A percentile compares a stretch with the other conserved stretches of the same genome.
Conservation (phyloP, 1,140 invertebrate species). For the Brachionus calyciflorus region DNA sequence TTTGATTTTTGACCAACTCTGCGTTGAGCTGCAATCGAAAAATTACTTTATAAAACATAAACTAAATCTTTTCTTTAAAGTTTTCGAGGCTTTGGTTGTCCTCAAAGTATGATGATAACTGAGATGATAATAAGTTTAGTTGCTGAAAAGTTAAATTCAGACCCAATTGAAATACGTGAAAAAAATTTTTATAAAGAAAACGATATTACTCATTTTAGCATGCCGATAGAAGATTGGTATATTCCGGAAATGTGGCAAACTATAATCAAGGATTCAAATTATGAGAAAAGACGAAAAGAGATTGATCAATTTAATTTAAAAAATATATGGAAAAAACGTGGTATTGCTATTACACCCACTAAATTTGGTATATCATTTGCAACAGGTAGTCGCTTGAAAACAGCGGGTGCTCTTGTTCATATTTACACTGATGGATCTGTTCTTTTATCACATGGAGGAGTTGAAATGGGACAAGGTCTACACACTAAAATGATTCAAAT, state of each 20-base stretch:
- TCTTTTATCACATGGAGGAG: constrained; percentile 81
- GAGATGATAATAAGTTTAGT: constrained; percentile 56
- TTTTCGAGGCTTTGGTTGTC: constrained; percentile 59
- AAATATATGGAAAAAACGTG: constrained; percentile 81
- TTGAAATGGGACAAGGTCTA: constrained; percentile 92
- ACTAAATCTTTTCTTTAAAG: not conserved
- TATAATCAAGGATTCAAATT: constrained; percentile 71
- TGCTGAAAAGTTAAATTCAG: constrained; percentile 50
- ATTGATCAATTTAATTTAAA: constrained; percentile 74
- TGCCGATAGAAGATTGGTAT: constrained; percentile 73
- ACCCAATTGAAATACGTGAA: constrained; percentile 63
- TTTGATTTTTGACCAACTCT: too few species aligned
- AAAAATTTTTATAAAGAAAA: constrained; percentile 80
- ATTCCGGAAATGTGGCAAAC: constrained; percentile 78
- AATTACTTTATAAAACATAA: too few species aligned
- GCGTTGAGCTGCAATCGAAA: too few species aligned
- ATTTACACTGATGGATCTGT: constrained; percentile 88
- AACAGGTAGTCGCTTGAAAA: constrained; percentile 76
- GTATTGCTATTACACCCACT: constrained; percentile 78
- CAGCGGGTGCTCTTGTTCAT: constrained; percentile 79
- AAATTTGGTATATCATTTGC: constrained; percentile 87
- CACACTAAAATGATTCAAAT: constrained; percentile 92
- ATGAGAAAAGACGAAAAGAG: constrained; percentile 64
- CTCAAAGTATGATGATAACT: constrained; percentile 55
- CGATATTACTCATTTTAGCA: constrained; percentile 75